These are phyloP conservation scores for Maccullochella peelii DNA, from an alignment of 2,113 vertebrate genomes.

Conservation along the genomic window DNA sequence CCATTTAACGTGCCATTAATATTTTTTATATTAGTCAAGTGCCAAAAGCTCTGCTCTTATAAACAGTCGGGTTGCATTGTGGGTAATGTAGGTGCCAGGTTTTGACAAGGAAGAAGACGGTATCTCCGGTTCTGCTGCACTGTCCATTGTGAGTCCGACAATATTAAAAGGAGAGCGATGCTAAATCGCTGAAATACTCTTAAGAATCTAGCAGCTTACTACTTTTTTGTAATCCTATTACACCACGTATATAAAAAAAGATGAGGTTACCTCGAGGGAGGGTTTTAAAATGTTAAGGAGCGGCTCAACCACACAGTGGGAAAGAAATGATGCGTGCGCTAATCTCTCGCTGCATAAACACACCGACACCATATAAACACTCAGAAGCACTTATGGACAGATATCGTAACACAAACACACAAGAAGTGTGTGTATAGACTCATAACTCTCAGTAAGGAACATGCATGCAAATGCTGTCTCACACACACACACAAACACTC, in stretches of 20 bases:
- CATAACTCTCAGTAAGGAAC: too few relatives aligned
- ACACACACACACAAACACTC: conserved; percentile 20
- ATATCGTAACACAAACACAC: too few relatives aligned
- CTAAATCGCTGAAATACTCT: background rate
- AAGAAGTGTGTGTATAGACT: too few relatives aligned
- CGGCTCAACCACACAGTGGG: background rate
- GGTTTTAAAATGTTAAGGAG: conserved; percentile 22
- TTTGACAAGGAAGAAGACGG: background rate
- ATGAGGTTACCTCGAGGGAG: background rate
- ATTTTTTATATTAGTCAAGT: too few relatives aligned
- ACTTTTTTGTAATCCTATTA: background rate
- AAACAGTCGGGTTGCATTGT: too few relatives aligned
- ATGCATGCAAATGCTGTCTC: background rate
- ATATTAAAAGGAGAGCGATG: accelerated
- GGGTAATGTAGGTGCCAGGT: background rate
- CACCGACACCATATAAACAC: background rate
- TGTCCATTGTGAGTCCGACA: background rate
- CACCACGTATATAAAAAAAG: background rate
- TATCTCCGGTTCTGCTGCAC: background rate
- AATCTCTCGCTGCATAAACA: conserved; percentile 46
- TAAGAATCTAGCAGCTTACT: background rate
- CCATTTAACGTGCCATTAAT: too few relatives aligned
- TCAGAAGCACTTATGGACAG: background rate
- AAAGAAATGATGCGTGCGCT: conserved; percentile 9
- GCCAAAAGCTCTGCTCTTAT: too few relatives aligned